Percentiles rank a stretch among this genome's conserved stretches.
These are phyloP conservation scores for Indicator indicator DNA, from an alignment of 2,113 vertebrate genomes.

Conservation along the genomic window DNA sequence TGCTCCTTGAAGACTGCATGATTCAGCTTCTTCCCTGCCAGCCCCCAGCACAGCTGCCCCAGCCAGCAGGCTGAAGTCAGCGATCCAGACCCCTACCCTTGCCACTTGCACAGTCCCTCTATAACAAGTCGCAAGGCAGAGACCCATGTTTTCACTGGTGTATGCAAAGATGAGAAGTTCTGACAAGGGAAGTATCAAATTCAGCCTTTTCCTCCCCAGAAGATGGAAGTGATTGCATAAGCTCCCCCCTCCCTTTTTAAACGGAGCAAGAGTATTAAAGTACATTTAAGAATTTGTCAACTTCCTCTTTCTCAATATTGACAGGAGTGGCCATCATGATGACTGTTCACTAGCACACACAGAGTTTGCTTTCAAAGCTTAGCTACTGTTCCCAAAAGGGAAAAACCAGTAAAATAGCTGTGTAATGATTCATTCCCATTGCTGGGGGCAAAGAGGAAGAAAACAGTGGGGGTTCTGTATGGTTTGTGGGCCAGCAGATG, in stretches of 20 bases:
- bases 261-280: background rate
- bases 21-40: background rate
- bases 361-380: background rate
- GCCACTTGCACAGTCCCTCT: background rate
- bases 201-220: slow-evolving; percentile 21
- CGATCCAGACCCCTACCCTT: background rate
- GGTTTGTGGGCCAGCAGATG: background rate
- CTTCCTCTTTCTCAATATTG: slow-evolving; percentile 11
- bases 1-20: background rate
- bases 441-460: background rate
- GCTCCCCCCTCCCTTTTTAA: background rate
- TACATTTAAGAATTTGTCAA: background rate
- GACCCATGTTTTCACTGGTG: background rate
- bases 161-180: slow-evolving; percentile 9
- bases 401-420: background rate
- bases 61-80: background rate
- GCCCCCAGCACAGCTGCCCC: background rate
- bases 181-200: slow-evolving; percentile 43
- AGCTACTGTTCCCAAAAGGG: background rate
- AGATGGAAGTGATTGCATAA: slow-evolving; percentile 4
- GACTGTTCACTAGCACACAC: background rate
- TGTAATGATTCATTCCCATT: background rate
- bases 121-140: background rate
- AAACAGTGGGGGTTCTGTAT: background rate
- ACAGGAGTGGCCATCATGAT: background rate